phyloP scores from a whole-genome alignment of 1,140 invertebrate genomes.

The Halictus rubicundus region DNA sequence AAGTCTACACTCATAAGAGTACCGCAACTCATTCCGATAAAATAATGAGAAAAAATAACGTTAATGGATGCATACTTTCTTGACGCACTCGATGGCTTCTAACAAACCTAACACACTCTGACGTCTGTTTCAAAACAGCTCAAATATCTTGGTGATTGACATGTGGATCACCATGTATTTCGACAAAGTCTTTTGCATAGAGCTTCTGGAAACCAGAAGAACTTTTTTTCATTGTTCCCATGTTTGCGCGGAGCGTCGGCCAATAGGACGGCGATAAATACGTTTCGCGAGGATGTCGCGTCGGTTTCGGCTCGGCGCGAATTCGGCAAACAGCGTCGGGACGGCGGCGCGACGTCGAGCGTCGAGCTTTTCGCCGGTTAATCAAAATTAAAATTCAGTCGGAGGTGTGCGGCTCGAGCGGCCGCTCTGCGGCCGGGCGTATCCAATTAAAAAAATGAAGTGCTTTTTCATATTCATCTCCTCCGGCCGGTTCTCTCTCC shows the following conservation, averaged over 20 bases:
- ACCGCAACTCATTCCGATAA: too few relatives aligned
- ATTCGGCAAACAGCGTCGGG: slow-evolving; percentile 32
- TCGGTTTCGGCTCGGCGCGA: not conserved
- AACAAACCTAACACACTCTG: too few relatives aligned
- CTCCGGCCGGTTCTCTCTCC: slow-evolving; percentile 3
- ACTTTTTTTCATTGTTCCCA: too few relatives aligned
- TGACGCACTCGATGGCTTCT: too few relatives aligned
- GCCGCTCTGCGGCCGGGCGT: slow-evolving; percentile 35
- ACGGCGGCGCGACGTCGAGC: slow-evolving; percentile 24
- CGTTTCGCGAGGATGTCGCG: not conserved
- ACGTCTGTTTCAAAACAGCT: too few relatives aligned
- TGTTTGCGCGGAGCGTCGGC: not conserved
- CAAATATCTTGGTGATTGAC: too few relatives aligned
- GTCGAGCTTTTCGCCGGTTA: slow-evolving; percentile 57
- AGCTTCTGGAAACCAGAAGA: too few relatives aligned
- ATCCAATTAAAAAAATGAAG: slow-evolving; percentile 72
- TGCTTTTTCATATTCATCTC: slow-evolving; percentile 72
- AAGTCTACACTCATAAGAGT: too few relatives aligned
- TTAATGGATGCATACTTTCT: too few relatives aligned
- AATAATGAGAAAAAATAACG: too few relatives aligned
- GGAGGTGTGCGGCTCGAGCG: slow-evolving; percentile 34
- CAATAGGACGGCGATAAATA: slow-evolving; percentile 13
- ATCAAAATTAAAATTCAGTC: slow-evolving; percentile 72
- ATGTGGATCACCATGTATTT: too few relatives aligned
- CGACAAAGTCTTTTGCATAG: too few relatives aligned